Conservation (phyloP, 2,797 vertebrate genomes). For the Poliocrania exsul region DNA sequence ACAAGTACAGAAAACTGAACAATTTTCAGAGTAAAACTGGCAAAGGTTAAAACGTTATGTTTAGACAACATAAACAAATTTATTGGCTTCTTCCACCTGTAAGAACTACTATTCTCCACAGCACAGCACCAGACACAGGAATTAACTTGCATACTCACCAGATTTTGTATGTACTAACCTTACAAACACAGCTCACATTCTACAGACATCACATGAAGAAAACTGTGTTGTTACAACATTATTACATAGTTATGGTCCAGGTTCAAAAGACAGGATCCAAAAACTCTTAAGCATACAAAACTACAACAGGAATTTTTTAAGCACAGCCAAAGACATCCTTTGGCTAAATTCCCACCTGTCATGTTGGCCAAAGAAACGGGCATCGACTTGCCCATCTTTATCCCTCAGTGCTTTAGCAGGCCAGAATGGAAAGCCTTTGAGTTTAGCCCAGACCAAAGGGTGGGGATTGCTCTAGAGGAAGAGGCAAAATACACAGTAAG, state of each 20-base stretch:
- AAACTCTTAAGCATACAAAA: background rate
- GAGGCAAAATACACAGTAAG: constrained; percentile 56
- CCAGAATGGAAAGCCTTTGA: constrained; percentile 99
- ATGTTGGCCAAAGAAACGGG: constrained; percentile 97
- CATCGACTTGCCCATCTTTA: constrained; percentile 97
- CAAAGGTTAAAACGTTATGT: background rate
- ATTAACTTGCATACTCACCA: background rate
- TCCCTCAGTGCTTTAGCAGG: constrained; percentile 97
- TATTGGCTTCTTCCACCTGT: background rate
- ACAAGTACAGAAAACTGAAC: background rate
- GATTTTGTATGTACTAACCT: background rate
- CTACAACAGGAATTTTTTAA: background rate
- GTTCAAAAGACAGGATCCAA: background rate
- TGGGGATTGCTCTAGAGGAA: constrained; percentile 93
- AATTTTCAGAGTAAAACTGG: background rate
- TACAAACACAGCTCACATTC: background rate
- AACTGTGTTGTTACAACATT: background rate
- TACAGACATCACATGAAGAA: background rate
- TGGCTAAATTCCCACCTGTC: constrained; percentile 85
- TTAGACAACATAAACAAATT: background rate
- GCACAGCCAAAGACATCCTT: background rate
- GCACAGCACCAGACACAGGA: background rate
- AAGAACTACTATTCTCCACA: background rate
- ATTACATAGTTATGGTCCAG: background rate
- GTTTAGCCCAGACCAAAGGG: constrained; percentile 96